Percentiles rank a stretch among this genome's conserved stretches.
Conservation (phyloP, 2,113 vertebrate species). For the Scopus umbretta region DNA sequence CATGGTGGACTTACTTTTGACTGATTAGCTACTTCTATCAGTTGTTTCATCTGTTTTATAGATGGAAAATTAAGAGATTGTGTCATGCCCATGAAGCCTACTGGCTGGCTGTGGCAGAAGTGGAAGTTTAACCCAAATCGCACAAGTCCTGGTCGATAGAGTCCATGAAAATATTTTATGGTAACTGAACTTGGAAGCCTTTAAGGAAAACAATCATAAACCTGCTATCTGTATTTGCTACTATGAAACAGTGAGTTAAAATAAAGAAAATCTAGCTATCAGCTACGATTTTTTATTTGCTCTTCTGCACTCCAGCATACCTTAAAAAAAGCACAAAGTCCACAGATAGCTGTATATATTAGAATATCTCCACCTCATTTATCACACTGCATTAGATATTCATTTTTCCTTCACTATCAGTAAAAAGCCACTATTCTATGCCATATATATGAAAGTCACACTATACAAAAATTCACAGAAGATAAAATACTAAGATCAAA, state of each 20-base stretch:
- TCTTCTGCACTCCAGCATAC: neutral
- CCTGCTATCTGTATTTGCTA: neutral
- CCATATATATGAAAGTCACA: neutral
- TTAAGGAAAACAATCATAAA: neutral
- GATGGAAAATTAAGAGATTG: neutral
- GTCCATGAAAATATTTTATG: neutral
- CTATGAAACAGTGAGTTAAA: neutral
- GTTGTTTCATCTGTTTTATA: neutral
- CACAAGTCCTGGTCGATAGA: neutral
- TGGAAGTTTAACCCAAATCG: neutral
- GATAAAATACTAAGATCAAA: slow-evolving; percentile 15
- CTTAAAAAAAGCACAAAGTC: neutral
- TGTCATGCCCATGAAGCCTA: neutral
- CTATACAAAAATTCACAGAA: slow-evolving; percentile 1
- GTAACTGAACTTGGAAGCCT: neutral
- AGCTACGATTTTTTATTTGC: neutral
- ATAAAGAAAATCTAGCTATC: neutral
- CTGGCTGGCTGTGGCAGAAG: neutral
- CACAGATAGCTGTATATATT: slow-evolving; percentile 1
- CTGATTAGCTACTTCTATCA: neutral
- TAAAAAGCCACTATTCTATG: neutral
- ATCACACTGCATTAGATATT: neutral
- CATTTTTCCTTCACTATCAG: neutral
- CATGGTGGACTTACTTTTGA: neutral
- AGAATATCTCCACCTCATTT: neutral